phyloP scores from a whole-genome alignment of 2,113 vertebrate genomes.

The Sitta europaea region DNA sequence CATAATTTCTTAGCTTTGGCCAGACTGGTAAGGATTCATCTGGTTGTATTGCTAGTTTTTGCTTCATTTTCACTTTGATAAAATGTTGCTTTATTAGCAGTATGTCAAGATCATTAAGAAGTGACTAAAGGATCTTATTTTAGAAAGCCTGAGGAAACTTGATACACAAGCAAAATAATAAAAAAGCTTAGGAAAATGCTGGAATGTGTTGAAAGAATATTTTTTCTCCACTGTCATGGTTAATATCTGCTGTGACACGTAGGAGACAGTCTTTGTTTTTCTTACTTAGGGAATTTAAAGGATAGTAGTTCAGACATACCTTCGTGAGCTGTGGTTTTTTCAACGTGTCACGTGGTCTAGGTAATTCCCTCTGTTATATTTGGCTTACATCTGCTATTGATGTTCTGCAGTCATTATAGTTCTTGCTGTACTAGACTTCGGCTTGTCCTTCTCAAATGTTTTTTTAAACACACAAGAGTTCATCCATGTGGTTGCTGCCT shows the following conservation, averaged over 20 bases:
- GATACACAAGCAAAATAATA: background rate
- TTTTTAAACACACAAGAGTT: background rate
- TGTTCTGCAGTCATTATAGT: background rate
- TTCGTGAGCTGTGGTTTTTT: background rate
- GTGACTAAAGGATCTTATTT: background rate
- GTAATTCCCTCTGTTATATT: background rate
- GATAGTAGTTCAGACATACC: background rate
- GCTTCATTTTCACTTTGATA: background rate
- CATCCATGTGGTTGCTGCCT: background rate
- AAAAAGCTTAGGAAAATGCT: background rate
- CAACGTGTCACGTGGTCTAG: background rate
- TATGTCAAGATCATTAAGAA: background rate
- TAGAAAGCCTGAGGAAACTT: background rate
- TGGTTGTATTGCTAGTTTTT: background rate
- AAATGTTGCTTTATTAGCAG: background rate
- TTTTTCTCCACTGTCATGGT: background rate
- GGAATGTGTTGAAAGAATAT: background rate
- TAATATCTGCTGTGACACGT: background rate
- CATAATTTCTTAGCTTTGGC: background rate
- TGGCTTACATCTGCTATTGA: background rate
- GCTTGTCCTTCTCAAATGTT: background rate
- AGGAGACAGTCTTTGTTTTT: background rate
- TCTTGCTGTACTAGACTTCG: background rate
- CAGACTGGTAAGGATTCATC: background rate
- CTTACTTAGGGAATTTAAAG: background rate